Base-by-base conservation (phyloP, 2,113 vertebrate genomes). In the Asarcornis scutulata region DNA sequence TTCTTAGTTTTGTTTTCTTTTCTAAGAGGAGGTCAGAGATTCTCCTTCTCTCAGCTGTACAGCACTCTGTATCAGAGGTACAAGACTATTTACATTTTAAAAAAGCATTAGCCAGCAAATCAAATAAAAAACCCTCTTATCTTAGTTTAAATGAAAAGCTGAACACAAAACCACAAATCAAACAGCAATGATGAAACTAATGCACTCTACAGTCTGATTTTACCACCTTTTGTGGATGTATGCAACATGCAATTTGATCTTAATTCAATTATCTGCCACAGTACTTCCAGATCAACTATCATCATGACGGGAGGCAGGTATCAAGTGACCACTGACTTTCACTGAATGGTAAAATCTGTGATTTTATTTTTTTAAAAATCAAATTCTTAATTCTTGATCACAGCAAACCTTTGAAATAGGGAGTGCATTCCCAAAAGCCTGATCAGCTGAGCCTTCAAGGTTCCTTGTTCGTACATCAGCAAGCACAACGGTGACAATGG, bases 51-150 rank as follows among this genome's bases (percentile, higher is more conserved):
- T 68, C 53, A 75, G 84, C 34, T 86, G 72, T 6, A 22, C 80
- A 90, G 90, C 38, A 62, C 42, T 82, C 69, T 73, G 17, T 32
- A 52, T 66, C 50, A 95, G 48, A 95, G 59, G 32, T 27, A 91
- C 77, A 86, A 74, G 73, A 52, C 66, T 83, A 82, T 89, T 96
- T 84, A 84, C 74, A 87, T 91, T 86, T 95, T 77, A 34, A 90
- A 52, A 96, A 91, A 81, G 64, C 53, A 72, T 88, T 63, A 92
- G 32, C 20, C 40, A 88, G 72, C n/a, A 88, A 94, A 79, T 55
- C 58, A 86, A 92, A 82, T 21, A 94, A 85, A 93, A 52, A 79
- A 58, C 50, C 46, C 20, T 59, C 22, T 18, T 58, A 85, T 38
- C 46, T 55, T 27, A 55, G 27, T 76, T 72, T 21, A 44, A 76